Evolutionary conservation across 2,797 vertebrate genomes (phyloP).

Genomic region (Pelochelys cantorii): DNA sequence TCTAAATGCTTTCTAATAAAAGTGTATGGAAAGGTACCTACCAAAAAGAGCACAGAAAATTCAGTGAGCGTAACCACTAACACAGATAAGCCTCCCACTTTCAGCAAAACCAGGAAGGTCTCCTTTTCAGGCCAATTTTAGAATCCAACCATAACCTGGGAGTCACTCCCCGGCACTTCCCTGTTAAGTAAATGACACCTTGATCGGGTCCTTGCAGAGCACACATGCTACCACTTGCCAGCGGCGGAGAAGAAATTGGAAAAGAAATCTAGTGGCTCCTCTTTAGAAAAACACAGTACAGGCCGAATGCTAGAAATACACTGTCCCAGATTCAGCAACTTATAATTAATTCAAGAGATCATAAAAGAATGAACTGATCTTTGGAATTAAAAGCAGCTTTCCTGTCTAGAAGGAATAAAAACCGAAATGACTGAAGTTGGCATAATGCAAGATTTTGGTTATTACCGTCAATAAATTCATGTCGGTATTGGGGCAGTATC

Average conservation of each 20-base stretch:
- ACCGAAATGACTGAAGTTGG: not conserved
- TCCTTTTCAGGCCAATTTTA: not conserved
- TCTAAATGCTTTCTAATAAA: too few relatives aligned
- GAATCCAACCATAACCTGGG: not conserved
- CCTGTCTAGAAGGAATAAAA: not conserved
- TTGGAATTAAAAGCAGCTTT: not conserved
- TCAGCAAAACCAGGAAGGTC: not conserved
- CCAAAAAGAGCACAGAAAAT: not conserved
- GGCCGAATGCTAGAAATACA: not conserved
- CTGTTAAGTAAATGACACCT: not conserved
- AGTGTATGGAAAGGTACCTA: not conserved
- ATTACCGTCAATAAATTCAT: not conserved
- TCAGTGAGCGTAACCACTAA: not conserved
- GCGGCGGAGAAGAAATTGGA: not conserved
- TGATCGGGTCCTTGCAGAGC: not conserved
- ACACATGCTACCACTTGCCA: not conserved
- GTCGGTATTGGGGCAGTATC: not conserved
- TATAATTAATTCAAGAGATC: not conserved
- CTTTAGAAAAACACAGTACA: not conserved
- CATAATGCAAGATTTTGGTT: not conserved
- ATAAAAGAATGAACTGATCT: not conserved
- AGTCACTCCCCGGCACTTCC: not conserved
- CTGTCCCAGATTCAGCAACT: not conserved
- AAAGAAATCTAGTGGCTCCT: not conserved
- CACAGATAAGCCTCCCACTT: not conserved